Percentiles rank a stretch among this genome's conserved stretches.
These are phyloP conservation scores for Sebastes baramenuke DNA, from an alignment of 2,797 vertebrate species.

Conservation along the genomic window DNA sequence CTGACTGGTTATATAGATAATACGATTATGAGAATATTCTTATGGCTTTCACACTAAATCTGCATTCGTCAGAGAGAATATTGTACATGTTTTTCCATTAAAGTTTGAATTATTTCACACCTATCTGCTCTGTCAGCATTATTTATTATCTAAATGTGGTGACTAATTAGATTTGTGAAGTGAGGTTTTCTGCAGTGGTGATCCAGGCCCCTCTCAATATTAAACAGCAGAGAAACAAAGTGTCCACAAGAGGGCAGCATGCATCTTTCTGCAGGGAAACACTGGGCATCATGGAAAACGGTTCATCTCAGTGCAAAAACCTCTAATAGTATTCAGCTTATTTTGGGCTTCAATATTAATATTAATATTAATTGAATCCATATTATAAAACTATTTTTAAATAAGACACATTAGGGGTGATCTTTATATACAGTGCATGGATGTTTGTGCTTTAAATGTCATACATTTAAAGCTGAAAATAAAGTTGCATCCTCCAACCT, in stretches of 20 bases:
- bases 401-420: not conserved
- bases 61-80: not conserved
- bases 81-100: not conserved
- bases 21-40: not conserved
- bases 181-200: not conserved
- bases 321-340: not conserved
- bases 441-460: not conserved
- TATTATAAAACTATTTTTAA: not conserved
- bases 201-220: not conserved
- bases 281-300: not conserved
- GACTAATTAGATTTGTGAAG: not conserved
- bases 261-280: not conserved
- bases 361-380: not conserved
- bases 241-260: conserved; percentile 64
- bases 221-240: fast-evolving
- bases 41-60: not conserved
- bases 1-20: too few relatives aligned
- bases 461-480: too few relatives aligned
- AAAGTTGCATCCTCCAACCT: not conserved
- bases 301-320: not conserved
- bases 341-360: not conserved
- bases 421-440: not conserved
- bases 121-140: not conserved
- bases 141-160: not conserved
- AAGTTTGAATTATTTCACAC: not conserved